Evolutionary conservation across 2,888 invertebrate species (phyloP), one percentile per base, ranked within the genome.

Genomic region (Tachystola acroxantha): DNA sequence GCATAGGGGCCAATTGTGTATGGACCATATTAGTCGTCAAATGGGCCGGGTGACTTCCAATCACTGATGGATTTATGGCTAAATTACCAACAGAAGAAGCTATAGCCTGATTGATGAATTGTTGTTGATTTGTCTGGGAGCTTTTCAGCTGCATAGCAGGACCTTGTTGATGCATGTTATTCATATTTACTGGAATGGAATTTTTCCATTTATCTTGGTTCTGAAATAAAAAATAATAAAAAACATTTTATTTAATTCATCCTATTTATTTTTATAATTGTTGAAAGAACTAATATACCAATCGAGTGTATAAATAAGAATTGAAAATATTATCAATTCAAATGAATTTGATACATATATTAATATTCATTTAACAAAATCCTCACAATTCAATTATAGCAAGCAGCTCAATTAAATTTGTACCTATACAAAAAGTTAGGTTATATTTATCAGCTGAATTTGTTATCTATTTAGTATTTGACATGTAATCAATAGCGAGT

Each of bases 161-260:
- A 53, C 88, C 88, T 70, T 91, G 88, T 53, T 88, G 73, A 63
- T 86, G 89, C 86, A 79, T 89, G 64, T 80, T 89, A 78, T 79
- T 84, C 85, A 84, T 89, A 67, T 72, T 66, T 28, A 86, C 80
- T 67, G 90, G 71, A 62, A 91, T 84, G 70, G 92, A 89, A 78
- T 93, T 94, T 74, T 94, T 94, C 94, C 94, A 95, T 88, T 94
- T 95, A 85, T 94, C 94, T 76, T 93, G 93, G 79, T 91, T 93
- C 94, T 94, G 88, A 40, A 90, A 53, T 7, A 42, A 24, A 22
- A 24, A 16, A 16, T 6, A 16, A 16, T 6, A 16, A 16, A 16
- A 16, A 6, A 16, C n/a, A n/a, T n/a, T n/a, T n/a, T n/a, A n/a
- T n/a, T n/a, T n/a, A n/a, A n/a, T n/a, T n/a, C n/a, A n/a, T n/a